Percentiles rank a stretch among this genome's conserved stretches.
These are phyloP conservation scores for Drusus annulatus DNA, from an alignment of 1,140 invertebrate genomes.

Conservation along the genomic window DNA sequence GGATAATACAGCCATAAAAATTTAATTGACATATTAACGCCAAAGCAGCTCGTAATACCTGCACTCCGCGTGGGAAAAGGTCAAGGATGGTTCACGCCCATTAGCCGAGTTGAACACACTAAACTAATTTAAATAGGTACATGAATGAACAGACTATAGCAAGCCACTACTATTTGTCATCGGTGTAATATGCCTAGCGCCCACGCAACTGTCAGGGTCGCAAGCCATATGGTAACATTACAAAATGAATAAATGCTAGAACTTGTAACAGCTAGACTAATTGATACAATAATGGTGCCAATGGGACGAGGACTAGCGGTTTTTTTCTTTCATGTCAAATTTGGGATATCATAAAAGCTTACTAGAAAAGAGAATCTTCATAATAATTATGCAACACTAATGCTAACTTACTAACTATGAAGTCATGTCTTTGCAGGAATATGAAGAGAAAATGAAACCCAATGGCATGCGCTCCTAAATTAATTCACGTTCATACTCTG, in stretches of 20 bases:
- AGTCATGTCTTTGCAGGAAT: too few species aligned
- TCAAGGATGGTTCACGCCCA: slow-evolving; percentile 25
- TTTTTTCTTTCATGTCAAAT: background rate
- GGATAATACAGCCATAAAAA: too few species aligned
- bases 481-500: too few species aligned
- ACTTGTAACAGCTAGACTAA: background rate
- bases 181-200: background rate
- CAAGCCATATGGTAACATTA: slow-evolving; percentile 14
- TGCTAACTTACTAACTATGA: too few species aligned
- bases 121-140: too few species aligned
- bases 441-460: too few species aligned
- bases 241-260: background rate
- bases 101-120: background rate
- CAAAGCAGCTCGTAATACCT: background rate
- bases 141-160: too few species aligned
- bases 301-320: background rate
- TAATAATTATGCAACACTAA: too few species aligned
- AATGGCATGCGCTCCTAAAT: too few species aligned
- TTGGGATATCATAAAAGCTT: too few species aligned
- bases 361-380: too few species aligned
- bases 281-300: background rate
- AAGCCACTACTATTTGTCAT: too few species aligned
- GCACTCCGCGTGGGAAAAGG: slow-evolving; percentile 9
- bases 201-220: background rate
- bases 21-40: background rate